Evolutionary conservation across 2,797 vertebrate genomes (phyloP), one percentile per base, ranked within the genome.

Genomic region (Amblyopsis hoosieri): DNA sequence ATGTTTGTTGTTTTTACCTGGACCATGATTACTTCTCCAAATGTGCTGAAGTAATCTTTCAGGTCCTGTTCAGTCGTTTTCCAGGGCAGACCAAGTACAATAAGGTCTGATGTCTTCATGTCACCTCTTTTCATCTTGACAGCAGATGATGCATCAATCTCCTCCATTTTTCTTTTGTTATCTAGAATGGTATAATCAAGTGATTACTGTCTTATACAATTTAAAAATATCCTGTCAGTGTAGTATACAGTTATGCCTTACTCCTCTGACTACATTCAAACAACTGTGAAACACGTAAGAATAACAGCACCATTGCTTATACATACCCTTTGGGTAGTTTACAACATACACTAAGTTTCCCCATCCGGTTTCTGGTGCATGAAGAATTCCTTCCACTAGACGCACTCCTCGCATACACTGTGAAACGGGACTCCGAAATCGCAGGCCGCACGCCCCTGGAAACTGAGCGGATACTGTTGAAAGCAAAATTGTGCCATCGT

Each of bases 141-240:
- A 0, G 96, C 98, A 29, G 96, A 98, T 0, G 97, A 97, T 0
- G 96, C 96, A 76, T 99, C 98, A 0, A 96, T 95, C 89, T 99
- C 98, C 46, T 99, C 98, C 98, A 99, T 99, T 85, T 99, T 99
- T 54, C 98, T 95, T 84, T 99, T 99, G 89, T 99, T 99, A 89
- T 99, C 98, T 95, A 57, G 12, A 78, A 45, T 37, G 33, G 33
- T 37, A 37, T 37, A 6, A 37, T 6, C 33, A 37, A 37, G 33
- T 5, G 8, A 37, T 37, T 37, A 8, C 33, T 37, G 33, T 8
- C 33, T 52, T 23, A 23, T 2, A 23, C 19, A 23, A 23, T 52
- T 45, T 0, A 50, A 13, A 3, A 2, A 8, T 12, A 10, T n/a
- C 17, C 12, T 49, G 31, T 3, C 33, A 33, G 9, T 4, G 37